Base-by-base conservation (phyloP, 2,888 invertebrate genomes). In the Azorinus chamasolen region DNA sequence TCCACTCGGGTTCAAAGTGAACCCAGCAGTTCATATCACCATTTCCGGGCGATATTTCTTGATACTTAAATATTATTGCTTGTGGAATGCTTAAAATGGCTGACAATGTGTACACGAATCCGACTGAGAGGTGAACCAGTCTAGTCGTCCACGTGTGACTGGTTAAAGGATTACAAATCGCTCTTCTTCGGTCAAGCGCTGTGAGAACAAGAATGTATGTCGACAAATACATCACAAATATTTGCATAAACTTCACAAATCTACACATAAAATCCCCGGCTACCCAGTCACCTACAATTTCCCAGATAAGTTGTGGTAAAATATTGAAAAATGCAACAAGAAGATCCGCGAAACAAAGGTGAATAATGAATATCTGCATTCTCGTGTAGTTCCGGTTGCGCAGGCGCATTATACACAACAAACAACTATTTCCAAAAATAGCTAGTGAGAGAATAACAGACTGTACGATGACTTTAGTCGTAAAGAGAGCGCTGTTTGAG, bases 361-460 rank as follows among this genome's bases (percentile, higher is more conserved):
- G 95, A 54, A 96, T 92, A 84, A 96, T 96, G 89, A 96, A 95
- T 89, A 95, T 95, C 88, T 95, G 95, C 95, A 96, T 96, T 39
- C 96, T 93, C 12, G 95, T 95, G 25, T 95, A 92, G 85, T 95
- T 95, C 83, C 94, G 94, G 16, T 84, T 66, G 22, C 32, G 32
- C 32, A 81, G 57, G 25, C 88, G 79, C 6, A 88, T 84, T 14
- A 61, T 18, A 10, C 86, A 63, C 22, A 91, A 70, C 2, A 91
- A 90, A 39, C 84, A 86, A 2, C 83, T 58, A 63, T 91, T 91
- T 1, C 91, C 91, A 5, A 88, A 61, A 3, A 91, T 76, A 2
- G 90, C 90, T 20, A 90, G 61, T 12, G 77, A 57, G 20, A 90
- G 83, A 10, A 90, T 85, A n/a, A 85, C 74, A 24, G 80, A 83